A percentile compares a stretch with the other conserved stretches of the same genome.
Conservation (phyloP, 35 echinoderm and acorn worm genomes). For the Lytechinus variegatus region DNA sequence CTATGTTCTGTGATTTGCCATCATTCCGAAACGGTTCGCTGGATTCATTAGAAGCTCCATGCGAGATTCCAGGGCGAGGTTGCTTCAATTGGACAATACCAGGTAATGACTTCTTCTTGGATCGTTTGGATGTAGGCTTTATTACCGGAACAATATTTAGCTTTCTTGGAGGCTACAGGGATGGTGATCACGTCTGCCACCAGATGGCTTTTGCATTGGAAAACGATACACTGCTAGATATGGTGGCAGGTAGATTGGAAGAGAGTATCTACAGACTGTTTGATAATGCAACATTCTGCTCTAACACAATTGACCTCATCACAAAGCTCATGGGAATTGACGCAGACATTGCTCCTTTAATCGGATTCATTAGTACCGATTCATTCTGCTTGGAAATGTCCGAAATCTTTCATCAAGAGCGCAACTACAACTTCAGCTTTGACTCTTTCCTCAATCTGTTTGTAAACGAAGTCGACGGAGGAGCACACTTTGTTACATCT, state of each 20-base stretch:
- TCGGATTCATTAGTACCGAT: neutral
- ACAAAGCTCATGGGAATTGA: neutral
- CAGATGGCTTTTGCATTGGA: neutral
- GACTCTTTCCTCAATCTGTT: neutral
- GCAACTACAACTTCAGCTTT: neutral
- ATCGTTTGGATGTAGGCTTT: neutral
- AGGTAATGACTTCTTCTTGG: neutral
- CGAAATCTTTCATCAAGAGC: neutral
- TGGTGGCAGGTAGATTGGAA: neutral
- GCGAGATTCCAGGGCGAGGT: neutral
- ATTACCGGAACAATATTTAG: neutral
- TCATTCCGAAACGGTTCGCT: neutral
- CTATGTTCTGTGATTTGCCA: constrained; percentile 6
- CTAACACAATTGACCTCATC: neutral
- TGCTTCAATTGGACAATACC: neutral
- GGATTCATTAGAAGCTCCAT: neutral
- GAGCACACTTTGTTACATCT: neutral
- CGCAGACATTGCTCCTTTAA: neutral
- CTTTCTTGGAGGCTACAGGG: constrained; percentile 34
- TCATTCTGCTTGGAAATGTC: neutral
- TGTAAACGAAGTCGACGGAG: neutral
- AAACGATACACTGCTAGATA: neutral
- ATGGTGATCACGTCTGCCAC: constrained; percentile 42
- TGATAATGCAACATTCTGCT: neutral
- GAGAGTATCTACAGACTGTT: constrained; percentile 29